A percentile compares a stretch with the other conserved stretches of the same genome.
phyloP scores from a whole-genome alignment of 2,113 vertebrate species.

The Coptodon rendalli region DNA sequence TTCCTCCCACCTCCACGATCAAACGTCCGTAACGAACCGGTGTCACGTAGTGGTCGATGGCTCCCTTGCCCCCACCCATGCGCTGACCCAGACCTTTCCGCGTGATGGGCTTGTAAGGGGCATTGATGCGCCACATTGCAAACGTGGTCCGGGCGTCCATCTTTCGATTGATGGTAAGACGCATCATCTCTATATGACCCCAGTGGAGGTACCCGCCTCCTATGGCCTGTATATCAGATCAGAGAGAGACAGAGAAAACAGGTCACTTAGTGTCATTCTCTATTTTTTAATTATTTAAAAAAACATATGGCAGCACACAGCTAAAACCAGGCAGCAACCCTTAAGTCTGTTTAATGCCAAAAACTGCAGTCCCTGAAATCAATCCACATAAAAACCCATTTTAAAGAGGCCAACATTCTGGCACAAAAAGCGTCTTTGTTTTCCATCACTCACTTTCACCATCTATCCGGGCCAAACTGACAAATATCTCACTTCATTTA shows the following conservation, averaged over 20 bases:
- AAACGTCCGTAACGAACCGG: slow-evolving; percentile 79
- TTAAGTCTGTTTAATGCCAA: not conserved
- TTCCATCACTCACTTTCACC: not conserved
- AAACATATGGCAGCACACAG: not conserved
- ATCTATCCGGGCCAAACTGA: not conserved
- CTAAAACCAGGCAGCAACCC: not conserved
- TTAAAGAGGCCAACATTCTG: not conserved
- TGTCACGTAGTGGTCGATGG: slow-evolving; percentile 87
- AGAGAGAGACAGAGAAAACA: not conserved
- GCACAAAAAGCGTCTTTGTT: not conserved
- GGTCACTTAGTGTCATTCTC: not conserved
- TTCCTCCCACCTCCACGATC: slow-evolving; percentile 86
- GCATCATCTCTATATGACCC: slow-evolving; percentile 97
- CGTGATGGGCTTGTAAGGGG: slow-evolving; percentile 83
- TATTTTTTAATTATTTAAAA: not conserved
- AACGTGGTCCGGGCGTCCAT: slow-evolving; percentile 82
- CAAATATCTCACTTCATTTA: not conserved
- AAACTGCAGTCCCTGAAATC: not conserved
- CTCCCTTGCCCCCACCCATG: slow-evolving; percentile 95
- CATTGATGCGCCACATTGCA: slow-evolving; percentile 82
- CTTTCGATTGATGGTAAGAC: slow-evolving; percentile 84
- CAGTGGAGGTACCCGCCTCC: slow-evolving; percentile 91
- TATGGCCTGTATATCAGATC: slow-evolving; percentile 72
- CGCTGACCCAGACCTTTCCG: slow-evolving; percentile 88
- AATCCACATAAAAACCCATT: not conserved